Evolutionary conservation across 2,113 vertebrate species (phyloP), one percentile per base, ranked within the genome.

Genomic region (Pheucticus melanocephalus): DNA sequence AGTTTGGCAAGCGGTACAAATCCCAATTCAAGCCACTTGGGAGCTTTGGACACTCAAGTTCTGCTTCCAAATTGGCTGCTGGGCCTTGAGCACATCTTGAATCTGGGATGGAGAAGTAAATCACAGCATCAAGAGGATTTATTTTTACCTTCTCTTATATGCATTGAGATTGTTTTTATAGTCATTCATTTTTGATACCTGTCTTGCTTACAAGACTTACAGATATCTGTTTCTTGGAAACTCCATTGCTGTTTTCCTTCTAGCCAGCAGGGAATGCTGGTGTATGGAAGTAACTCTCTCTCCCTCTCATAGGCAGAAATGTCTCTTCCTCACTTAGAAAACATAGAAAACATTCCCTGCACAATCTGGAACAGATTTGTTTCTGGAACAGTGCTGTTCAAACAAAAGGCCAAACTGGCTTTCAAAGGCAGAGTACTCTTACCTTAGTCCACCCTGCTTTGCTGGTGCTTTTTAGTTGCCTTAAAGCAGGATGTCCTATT

Each of bases 241-340:
- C 35, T 85, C 75, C 68, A 65, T 31, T 63, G 93, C 79, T 94
- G 79, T 95, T 95, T 95, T 65, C 78, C 68, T 72, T 57, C 45
- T n/a, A 96, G 75, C 87, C 94, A 91, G 92, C 71, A 96, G 94
- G 71, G 90, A 97, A 96, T 96, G 92, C 90, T 96, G 84, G 75
- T 94, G 93, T 31, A 81, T 90, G 93, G 78, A 96, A 80, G 68
- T 50, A 95, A 89, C 37, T 82, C 57, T 88, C 28, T 45, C 25
- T 56, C 48, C 11, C 13, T 59, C 2, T 54, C 37, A 16, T 10
- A 31, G 7, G 10, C 78, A 96, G 63, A 87, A 91, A 61, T 48
- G 28, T 35, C 25, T 94, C 40, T 53, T 92, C 37, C n/a, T 68
- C 25, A 19, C 30, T 39, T n/a, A 72, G 56, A 63, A 84, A 96